Base-by-base conservation (phyloP, 2,888 invertebrate species). In the Rotaria macrura region DNA sequence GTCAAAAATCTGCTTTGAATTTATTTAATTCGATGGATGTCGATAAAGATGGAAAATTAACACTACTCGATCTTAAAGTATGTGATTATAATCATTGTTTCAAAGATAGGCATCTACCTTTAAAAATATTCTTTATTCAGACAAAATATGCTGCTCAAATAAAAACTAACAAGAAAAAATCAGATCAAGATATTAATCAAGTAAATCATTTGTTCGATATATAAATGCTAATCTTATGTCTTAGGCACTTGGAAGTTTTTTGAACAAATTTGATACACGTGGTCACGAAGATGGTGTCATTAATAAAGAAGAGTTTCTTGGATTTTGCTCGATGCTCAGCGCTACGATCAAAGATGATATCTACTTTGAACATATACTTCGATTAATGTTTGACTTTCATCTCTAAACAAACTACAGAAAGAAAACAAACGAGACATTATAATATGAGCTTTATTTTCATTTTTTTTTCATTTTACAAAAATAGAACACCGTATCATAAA, bases 241-340 rank as follows among this genome's bases (percentile, higher is more conserved):
- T 12, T n/a, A 79, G 79, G 79, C 23, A 43, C 5, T 79, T 9
- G 25, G 14, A 25, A 79, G 43, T n/a, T 79, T 79, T 43, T 25
- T 79, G 3, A 79, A 79, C 25, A 79, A 79, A 79, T 79, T 79
- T n/a, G 79, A 79, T 79, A 79, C 79, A 25, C 43, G 43, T 12
- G 79, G 79, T 40, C 25, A 79, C 40, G 43, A 79, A 25, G 43
- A 79, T 79, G 79, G 79, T 25, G 10, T 43, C 3, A 43, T 79
- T 7, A 43, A 43, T n/a, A 79, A 79, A 40, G 79, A 79, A 1
- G 79, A 79, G 43, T 79, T 79, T 79, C 6, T 40, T 9, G 79
- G 79, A 25, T 79, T 79, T 10, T 79, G 79, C n/a, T 79, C 79
- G 14, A 79, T 79, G 79, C 43, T 79, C 4, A 79, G 79, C 20